Conservation (phyloP, 2,888 invertebrate genomes). For the Stenodema calcarata region DNA sequence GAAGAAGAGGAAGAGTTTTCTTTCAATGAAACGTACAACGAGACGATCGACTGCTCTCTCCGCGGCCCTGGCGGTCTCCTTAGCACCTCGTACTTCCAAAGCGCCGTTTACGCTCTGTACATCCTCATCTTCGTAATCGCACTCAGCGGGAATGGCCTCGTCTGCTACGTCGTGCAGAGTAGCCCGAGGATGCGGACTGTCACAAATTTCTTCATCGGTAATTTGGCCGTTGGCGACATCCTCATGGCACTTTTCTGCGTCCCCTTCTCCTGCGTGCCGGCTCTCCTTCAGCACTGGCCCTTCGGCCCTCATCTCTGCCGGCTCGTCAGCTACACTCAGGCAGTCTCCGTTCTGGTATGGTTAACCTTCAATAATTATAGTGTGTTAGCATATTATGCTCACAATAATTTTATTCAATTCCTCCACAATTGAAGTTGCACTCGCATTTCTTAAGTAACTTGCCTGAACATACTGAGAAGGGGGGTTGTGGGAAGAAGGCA, state of each 20-base stretch:
- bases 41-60: conserved; percentile 33
- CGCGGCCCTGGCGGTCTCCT: conserved; percentile 50
- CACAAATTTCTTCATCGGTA: conserved; percentile 90
- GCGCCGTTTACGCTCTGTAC: conserved; percentile 72
- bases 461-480: too few species aligned
- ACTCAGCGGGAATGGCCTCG: conserved; percentile 76
- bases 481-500: too few species aligned
- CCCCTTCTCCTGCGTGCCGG: conserved; percentile 86
- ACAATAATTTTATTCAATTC: too few species aligned
- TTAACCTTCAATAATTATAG: not conserved
- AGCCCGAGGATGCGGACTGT: conserved; percentile 89
- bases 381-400: too few species aligned
- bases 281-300: conserved; percentile 84
- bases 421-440: too few species aligned
- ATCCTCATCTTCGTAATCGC: conserved; percentile 74
- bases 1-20: conserved; percentile 33
- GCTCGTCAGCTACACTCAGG: conserved; percentile 68
- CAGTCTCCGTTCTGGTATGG: conserved; percentile 72
- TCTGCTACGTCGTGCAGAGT: conserved; percentile 85
- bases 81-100: conserved; percentile 51
- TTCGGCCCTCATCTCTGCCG: conserved; percentile 84
- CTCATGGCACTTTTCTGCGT: conserved; percentile 90
- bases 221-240: conserved; percentile 87
- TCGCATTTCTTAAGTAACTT: too few species aligned
- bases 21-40: not conserved